These are phyloP conservation scores for Phengaris alcon DNA, from an alignment of 2,888 invertebrate species.

Conservation along the genomic window DNA sequence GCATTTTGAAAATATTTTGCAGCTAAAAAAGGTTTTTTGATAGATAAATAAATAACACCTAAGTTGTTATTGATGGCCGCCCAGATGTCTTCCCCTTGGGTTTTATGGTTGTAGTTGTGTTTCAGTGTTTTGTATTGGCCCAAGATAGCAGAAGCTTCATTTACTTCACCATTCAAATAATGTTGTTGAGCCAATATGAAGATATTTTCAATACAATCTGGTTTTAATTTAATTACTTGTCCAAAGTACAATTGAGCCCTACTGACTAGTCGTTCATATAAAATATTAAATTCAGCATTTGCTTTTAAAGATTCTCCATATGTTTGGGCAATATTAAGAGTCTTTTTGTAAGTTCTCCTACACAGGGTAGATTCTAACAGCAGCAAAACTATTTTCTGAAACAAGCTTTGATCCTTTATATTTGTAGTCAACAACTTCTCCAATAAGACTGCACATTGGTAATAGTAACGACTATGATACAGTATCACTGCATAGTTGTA, in stretches of 20 bases:
- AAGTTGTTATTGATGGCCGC: constrained; percentile 87
- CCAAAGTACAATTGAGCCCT: constrained; percentile 64
- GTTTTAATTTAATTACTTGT: constrained; percentile 52
- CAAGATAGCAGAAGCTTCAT: constrained; percentile 62
- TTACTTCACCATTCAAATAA: constrained; percentile 66
- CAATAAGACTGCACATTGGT: constrained; percentile 77
- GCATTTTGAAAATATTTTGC: constrained; percentile 89
- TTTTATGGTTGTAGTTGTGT: constrained; percentile 62
- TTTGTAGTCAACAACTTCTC: constrained; percentile 63
- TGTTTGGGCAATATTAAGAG: constrained; percentile 61
- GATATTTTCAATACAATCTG: constrained; percentile 68
- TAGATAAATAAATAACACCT: constrained; percentile 88
- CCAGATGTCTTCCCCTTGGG: constrained; percentile 74
- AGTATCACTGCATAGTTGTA: constrained; percentile 90
- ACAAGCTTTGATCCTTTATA: constrained; percentile 62
- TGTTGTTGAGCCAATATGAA: constrained; percentile 71
- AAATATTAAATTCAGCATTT: constrained; percentile 55
- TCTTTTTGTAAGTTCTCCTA: constrained; percentile 66
- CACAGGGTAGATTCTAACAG: constrained; percentile 68
- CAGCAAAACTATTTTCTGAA: constrained; percentile 60
- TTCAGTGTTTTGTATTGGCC: constrained; percentile 63
- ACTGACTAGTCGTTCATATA: constrained; percentile 64
- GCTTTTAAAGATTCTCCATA: constrained; percentile 59
- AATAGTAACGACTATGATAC: constrained; percentile 87
- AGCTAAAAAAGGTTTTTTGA: constrained; percentile 89